phyloP scores from a whole-genome alignment of 2,888 invertebrate genomes.

The Papilio elwesi region DNA sequence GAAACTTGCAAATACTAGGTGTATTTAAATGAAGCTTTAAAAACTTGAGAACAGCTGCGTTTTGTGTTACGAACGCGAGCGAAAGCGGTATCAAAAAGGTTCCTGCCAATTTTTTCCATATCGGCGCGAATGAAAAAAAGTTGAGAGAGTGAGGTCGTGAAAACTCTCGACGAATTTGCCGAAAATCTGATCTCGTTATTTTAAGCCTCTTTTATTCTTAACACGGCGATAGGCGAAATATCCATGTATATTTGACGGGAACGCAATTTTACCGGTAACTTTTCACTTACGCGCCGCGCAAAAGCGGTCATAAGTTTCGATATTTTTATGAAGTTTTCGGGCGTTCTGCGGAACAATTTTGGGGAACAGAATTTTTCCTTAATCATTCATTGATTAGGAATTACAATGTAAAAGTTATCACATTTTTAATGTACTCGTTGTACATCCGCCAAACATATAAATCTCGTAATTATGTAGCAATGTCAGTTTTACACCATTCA shows the following conservation, averaged over 20 bases:
- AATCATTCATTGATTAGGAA: constrained; percentile 41
- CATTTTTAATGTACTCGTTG: too few species aligned
- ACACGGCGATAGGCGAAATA: constrained; percentile 53
- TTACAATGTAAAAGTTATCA: constrained; percentile 28
- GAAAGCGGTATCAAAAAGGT: constrained; percentile 32
- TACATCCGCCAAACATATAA: too few species aligned
- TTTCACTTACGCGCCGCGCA: constrained; percentile 70
- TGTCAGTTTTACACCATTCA: too few species aligned
- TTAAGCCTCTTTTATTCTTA: constrained; percentile 76
- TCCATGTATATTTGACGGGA: constrained; percentile 56
- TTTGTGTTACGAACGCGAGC: constrained; percentile 26
- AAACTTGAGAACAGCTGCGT: constrained; percentile 34
- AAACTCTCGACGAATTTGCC: constrained; percentile 43
- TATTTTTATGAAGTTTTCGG: constrained; percentile 66
- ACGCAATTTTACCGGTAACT: constrained; percentile 73
- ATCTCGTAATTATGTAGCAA: too few species aligned
- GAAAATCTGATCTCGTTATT: constrained; percentile 67
- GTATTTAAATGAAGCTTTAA: constrained; percentile 30
- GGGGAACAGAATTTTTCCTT: constrained; percentile 44
- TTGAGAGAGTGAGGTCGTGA: constrained; percentile 48
- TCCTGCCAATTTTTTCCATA: constrained; percentile 31
- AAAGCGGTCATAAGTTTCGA: constrained; percentile 66
- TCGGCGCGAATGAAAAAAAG: constrained; percentile 59
- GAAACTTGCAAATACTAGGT: constrained; percentile 18
- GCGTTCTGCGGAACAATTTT: constrained; percentile 64